phyloP scores from a whole-genome alignment of 2,797 vertebrate genomes.

The Sebastes trivittatus region DNA sequence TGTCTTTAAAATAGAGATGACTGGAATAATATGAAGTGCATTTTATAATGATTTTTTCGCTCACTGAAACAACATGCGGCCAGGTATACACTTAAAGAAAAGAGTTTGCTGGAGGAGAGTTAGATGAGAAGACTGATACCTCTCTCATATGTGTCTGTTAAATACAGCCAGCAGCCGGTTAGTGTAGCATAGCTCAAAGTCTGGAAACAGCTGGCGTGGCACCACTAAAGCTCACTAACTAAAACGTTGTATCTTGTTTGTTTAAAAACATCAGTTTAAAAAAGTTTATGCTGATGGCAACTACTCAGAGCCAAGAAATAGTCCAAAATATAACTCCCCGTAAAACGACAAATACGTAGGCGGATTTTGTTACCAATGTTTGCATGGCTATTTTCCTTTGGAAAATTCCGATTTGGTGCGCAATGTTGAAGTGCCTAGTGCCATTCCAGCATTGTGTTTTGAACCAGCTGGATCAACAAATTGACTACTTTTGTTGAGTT shows the following conservation, averaged over 20 bases:
- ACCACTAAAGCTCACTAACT: no score
- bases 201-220: not conserved
- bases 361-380: not conserved
- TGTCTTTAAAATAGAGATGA: not conserved
- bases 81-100: not conserved
- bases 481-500: not conserved
- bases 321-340: no score
- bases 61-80: not conserved
- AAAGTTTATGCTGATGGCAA: not conserved
- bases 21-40: not conserved
- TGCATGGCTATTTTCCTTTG: accelerated
- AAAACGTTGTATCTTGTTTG: no score
- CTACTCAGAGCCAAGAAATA: not conserved
- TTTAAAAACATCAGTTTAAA: no score
- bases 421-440: no score
- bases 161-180: not conserved
- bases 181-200: not conserved
- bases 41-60: not conserved
- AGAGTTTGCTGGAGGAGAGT: not conserved
- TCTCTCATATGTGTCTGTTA: not conserved
- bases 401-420: no score
- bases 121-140: not conserved
- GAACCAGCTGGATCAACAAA: not conserved
- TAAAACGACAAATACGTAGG: not conserved
- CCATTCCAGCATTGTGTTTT: not conserved